A percentile compares a stretch with the other conserved stretches of the same genome.
phyloP scores from a whole-genome alignment of 2,797 vertebrate species.

The Myripristis murdjan region DNA sequence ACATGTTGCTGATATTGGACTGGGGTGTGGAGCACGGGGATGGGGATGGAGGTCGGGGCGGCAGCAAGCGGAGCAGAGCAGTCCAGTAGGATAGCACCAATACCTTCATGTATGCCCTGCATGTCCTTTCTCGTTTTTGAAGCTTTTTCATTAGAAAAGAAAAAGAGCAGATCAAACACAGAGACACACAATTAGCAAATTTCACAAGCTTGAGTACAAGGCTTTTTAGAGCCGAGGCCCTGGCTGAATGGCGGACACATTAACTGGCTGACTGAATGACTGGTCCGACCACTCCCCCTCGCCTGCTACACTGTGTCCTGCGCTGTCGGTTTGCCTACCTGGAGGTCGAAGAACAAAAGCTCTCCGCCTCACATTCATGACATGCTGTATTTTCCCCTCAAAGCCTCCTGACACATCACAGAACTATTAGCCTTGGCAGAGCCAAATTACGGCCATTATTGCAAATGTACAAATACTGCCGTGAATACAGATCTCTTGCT shows the following conservation, averaged over 20 bases:
- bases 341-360: slow-evolving; percentile 31
- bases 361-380: slow-evolving; percentile 26
- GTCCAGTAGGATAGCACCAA: slow-evolving; percentile 88
- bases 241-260: slow-evolving; percentile 27
- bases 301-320: background rate
- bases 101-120: slow-evolving; percentile 99
- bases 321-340: slow-evolving; percentile 33
- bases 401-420: slow-evolving; percentile 36
- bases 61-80: slow-evolving; percentile 85
- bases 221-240: slow-evolving; percentile 27
- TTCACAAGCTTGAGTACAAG: slow-evolving; percentile 64
- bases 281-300: slow-evolving; percentile 12
- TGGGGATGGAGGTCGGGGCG: slow-evolving; percentile 84
- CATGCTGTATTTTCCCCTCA: slow-evolving; percentile 36
- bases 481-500: slow-evolving; percentile 23
- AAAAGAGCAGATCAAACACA: slow-evolving; percentile 48
- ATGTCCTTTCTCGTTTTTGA: slow-evolving; percentile 99
- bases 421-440: slow-evolving; percentile 18
- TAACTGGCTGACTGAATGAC: slow-evolving; percentile 29
- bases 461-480: slow-evolving; percentile 32
- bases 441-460: slow-evolving; percentile 27
- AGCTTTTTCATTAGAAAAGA: slow-evolving; percentile 89
- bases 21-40: slow-evolving; percentile 83
- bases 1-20: slow-evolving; percentile 88
- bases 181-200: slow-evolving; percentile 80